Base-by-base conservation (phyloP, 2,888 invertebrate species). In the Drosophila rellima region DNA sequence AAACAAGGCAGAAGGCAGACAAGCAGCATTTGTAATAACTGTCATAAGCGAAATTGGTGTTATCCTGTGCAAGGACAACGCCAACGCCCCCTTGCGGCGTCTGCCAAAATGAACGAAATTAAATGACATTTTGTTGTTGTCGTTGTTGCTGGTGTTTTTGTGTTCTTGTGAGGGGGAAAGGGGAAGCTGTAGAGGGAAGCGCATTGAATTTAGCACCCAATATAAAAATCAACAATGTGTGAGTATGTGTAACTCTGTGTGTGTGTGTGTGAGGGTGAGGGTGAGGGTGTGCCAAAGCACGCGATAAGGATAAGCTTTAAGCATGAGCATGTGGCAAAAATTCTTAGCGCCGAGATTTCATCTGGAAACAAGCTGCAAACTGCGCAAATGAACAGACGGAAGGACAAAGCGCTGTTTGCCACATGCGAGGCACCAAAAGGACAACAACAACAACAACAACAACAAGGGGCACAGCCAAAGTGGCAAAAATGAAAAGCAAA, bases 31-130 rank as follows among this genome's bases (percentile, higher is more conserved):
- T 88, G 83, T 88, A 88, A 84, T 88, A 88, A 88, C 86, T 86
- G 84, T 88, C 84, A 88, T 84, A 84, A 84, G 86, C 86, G 74
- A 88, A 86, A 84, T 84, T 88, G 88, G 78, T 78, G 86, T 76
- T 82, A 88, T 86, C 78, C 88, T 86, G 83, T 68, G 74, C 75
- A 70, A 70, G 82, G 74, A 69, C 55, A 74, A 62, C 37, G 51
- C 55, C 44, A 55, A 55, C 61, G 42, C 13, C 48, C 48, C 54
- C 65, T 60, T 60, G 66, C 63, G 73, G 70, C 70, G 44, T 63
- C 40, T 50, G 71, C 61, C 45, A 44, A 73, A 80, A 74, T 68
- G 69, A 74, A 71, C 80, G 70, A 82, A 81, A 81, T 82, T 81
- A 81, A 81, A 81, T 81, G 81, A 82, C 74, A 68, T 79, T 82